These are phyloP conservation scores for Luperina nickerlii DNA, from an alignment of 2,888 invertebrate genomes.

Conservation along the genomic window DNA sequence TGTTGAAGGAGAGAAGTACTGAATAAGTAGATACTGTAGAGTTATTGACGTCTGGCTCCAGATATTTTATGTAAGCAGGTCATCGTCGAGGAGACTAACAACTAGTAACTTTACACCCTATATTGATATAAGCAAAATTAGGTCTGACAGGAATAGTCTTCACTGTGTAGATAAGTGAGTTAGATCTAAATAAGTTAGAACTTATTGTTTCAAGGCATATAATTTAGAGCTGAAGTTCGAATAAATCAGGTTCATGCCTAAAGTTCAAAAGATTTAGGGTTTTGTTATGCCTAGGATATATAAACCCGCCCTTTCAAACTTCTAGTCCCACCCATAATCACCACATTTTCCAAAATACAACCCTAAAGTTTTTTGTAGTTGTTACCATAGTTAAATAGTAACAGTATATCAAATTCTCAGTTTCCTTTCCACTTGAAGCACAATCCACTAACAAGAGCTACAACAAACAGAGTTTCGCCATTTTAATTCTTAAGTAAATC, in stretches of 20 bases:
- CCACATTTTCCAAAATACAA: background rate
- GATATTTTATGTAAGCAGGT: conserved; percentile 38
- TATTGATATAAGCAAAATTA: conserved; percentile 22
- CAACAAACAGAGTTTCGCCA: background rate
- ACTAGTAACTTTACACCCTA: conserved; percentile 27
- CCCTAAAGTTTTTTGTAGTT: background rate
- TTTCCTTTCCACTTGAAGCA: background rate
- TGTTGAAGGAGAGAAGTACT: conserved; percentile 16
- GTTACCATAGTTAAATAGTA: background rate
- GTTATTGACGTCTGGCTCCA: conserved; percentile 30
- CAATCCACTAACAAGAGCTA: background rate
- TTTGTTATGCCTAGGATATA: background rate
- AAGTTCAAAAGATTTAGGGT: background rate
- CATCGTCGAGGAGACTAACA: conserved; percentile 10
- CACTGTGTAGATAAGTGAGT: conserved; percentile 2
- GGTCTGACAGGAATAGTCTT: conserved; percentile 7
- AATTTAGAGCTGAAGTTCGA: background rate
- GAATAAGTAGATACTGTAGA: background rate
- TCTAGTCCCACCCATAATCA: too few species aligned
- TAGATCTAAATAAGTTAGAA: background rate
- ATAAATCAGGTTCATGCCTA: background rate
- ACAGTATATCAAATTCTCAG: too few species aligned
- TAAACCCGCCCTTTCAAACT: background rate
- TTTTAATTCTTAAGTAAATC: conserved; percentile 11
- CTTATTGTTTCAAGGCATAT: conserved; percentile 15